A percentile compares a stretch with the other conserved stretches of the same genome.
Evolutionary conservation across 2,797 vertebrate species (phyloP).

Genomic region (Etheostoma nigrum): DNA sequence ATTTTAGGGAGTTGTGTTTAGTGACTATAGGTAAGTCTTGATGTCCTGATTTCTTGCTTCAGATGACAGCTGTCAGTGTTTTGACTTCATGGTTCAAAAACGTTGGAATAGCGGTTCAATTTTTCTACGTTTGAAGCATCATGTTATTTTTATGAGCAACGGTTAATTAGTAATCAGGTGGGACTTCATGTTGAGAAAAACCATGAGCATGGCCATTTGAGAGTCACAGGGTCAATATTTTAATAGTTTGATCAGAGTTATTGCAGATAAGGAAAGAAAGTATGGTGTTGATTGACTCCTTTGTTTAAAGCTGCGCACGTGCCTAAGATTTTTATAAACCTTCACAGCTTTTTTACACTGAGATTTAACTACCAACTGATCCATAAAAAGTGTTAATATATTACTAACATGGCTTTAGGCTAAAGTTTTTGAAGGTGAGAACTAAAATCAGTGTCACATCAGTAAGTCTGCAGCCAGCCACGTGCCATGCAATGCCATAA

Average conservation of each 20-base stretch:
- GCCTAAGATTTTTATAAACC: no score
- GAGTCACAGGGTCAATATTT: constrained; percentile 14
- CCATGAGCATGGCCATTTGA: constrained; percentile 22
- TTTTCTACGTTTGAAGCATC: background rate
- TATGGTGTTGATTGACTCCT: constrained; percentile 1
- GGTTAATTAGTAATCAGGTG: constrained; percentile 31
- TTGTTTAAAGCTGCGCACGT: constrained; percentile 8
- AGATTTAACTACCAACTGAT: background rate
- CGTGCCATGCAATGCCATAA: background rate
- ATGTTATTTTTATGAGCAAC: constrained; percentile 15
- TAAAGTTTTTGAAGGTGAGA: background rate
- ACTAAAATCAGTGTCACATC: background rate
- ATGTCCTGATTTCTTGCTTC: constrained; percentile 1
- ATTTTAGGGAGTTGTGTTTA: background rate
- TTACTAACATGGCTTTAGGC: constrained; percentile 2
- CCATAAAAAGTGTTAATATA: background rate
- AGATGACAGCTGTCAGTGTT: background rate
- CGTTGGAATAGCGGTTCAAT: constrained; percentile 1
- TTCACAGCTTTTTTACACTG: background rate
- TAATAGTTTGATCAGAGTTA: constrained; percentile 5
- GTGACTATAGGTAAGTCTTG: background rate
- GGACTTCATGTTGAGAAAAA: constrained; percentile 21
- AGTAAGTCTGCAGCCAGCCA: background rate
- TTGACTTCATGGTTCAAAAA: background rate
- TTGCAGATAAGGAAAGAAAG: constrained; percentile 26